Evolutionary conservation across 2,888 invertebrate genomes (phyloP), one percentile per base, ranked within the genome.

Genomic region (Pilophorus perplexus): DNA sequence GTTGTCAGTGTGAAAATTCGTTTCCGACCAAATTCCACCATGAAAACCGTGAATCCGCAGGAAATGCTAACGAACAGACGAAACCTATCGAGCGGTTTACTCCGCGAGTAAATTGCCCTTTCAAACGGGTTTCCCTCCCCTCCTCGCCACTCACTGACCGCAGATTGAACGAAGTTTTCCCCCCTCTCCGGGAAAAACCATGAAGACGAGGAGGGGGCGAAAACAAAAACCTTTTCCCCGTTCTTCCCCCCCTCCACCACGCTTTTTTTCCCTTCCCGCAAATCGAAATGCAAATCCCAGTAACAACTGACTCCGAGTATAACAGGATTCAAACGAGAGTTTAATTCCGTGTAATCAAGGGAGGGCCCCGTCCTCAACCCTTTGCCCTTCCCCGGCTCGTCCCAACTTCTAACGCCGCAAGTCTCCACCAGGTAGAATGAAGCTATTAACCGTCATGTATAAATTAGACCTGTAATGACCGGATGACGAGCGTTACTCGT

Each of bases 261-360:
- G 33, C 33, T 12, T 33, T 33, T 33, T 33, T 33, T 12, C 33
- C 27, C 27, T 52, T 52, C 48, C 55, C 37, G 38, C 55, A 38
- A 55, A 55, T 55, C 55, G 55, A 55, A 55, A 38, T 55, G 55
- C 38, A 37, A 55, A 55, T 55, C 55, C n/a, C 38, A 28, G 18
- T 55, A 55, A 37, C 55, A 38, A 55, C 55, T 55, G 55, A 55
- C 55, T 55, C n/a, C 52, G 28, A 14, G 25, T 8, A 37, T 38
- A 38, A 55, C 55, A 55, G 55, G 55, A 38, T 55, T 55, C 55
- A 38, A 33, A 55, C 55, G 55, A 55, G 55, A 38, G 55, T 55
- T 55, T 55, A 55, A 55, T 55, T 55, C 55, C 55, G 55, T 55
- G 55, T 55, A 55, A 55, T 55, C 55, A 55, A 55, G 55, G 55